phyloP scores from a whole-genome alignment of 1,140 invertebrate species.

The Cardiocondyla obscurior region DNA sequence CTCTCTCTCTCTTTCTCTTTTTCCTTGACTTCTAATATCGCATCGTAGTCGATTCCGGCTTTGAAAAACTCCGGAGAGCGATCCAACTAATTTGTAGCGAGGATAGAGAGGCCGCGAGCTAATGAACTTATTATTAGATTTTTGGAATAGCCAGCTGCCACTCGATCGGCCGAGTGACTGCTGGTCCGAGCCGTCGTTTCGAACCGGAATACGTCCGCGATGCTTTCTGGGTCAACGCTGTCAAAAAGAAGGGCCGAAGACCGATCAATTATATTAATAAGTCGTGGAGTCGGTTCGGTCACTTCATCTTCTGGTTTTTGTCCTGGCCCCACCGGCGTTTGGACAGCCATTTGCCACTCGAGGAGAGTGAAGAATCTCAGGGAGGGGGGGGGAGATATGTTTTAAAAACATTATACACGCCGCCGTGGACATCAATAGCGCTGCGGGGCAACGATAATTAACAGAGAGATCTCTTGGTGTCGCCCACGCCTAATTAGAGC shows the following conservation, averaged over 20 bases:
- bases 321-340: not conserved
- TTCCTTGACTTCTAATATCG: conserved; percentile 39
- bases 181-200: not conserved
- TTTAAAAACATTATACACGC: conserved; percentile 38
- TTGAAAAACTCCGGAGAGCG: conserved; percentile 55
- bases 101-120: conserved; percentile 36
- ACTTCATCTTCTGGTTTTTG: conserved; percentile 13
- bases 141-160: conserved; percentile 59
- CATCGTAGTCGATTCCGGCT: conserved; percentile 54
- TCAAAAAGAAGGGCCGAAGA: conserved; percentile 56
- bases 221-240: conserved; percentile 70
- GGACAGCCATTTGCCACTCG: conserved; percentile 50
- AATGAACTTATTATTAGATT: conserved; percentile 78
- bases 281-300: conserved; percentile 20
- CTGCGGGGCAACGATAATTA: conserved; percentile 54
- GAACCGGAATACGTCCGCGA: conserved; percentile 25
- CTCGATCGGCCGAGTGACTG: conserved; percentile 43
- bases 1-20: conserved; percentile 10
- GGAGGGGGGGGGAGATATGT: too few relatives aligned
- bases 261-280: conserved; percentile 74
- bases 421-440: conserved; percentile 47
- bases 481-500: conserved; percentile 61
- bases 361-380: conserved; percentile 16
- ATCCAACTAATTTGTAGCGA: conserved; percentile 64
- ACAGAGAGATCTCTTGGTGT: conserved; percentile 37